A percentile compares a stretch with the other conserved stretches of the same genome.
phyloP scores from a whole-genome alignment of 1,140 invertebrate genomes.

The Caenorhabditis brenneri region DNA sequence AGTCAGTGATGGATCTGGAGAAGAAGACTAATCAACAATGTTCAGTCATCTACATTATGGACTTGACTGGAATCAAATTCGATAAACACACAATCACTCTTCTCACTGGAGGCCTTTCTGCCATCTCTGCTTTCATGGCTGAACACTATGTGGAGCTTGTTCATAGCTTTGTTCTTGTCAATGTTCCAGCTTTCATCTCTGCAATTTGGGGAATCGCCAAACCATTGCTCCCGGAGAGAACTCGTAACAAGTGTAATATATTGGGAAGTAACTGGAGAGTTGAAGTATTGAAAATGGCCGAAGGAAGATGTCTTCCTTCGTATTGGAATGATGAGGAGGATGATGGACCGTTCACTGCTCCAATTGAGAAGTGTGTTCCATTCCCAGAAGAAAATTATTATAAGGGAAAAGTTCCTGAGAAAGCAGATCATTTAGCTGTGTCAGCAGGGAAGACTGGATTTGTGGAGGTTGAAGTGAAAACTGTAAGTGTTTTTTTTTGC shows the following conservation, averaged over 20 bases:
- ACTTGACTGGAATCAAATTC: constrained; percentile 64
- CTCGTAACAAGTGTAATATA: constrained; percentile 69
- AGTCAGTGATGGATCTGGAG: constrained; percentile 67
- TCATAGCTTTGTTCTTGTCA: constrained; percentile 67
- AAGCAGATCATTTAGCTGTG: constrained; percentile 54
- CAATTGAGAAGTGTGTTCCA: constrained; percentile 58
- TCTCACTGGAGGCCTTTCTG: constrained; percentile 63
- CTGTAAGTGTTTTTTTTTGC: constrained; percentile 41
- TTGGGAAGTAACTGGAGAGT: constrained; percentile 62
- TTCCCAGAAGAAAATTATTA: constrained; percentile 62
- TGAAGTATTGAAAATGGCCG: constrained; percentile 65
- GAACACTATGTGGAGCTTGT: constrained; percentile 68
- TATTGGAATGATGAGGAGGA: constrained; percentile 66
- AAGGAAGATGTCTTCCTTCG: constrained; percentile 59
- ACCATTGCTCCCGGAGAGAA: constrained; percentile 66
- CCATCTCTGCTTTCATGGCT: constrained; percentile 68
- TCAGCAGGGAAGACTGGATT: constrained; percentile 61
- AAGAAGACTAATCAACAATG: constrained; percentile 64
- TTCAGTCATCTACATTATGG: constrained; percentile 70
- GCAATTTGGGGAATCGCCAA: constrained; percentile 66
- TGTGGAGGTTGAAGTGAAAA: constrained; percentile 56
- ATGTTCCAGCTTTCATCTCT: constrained; percentile 65
- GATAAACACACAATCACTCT: constrained; percentile 62
- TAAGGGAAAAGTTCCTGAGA: constrained; percentile 32
- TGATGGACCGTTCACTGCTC: constrained; percentile 59